Percentiles rank a stretch among this genome's conserved stretches.
These are phyloP conservation scores for Phalacrocorax brasilianus DNA, from an alignment of 2,113 vertebrate genomes.

Conservation along the genomic window DNA sequence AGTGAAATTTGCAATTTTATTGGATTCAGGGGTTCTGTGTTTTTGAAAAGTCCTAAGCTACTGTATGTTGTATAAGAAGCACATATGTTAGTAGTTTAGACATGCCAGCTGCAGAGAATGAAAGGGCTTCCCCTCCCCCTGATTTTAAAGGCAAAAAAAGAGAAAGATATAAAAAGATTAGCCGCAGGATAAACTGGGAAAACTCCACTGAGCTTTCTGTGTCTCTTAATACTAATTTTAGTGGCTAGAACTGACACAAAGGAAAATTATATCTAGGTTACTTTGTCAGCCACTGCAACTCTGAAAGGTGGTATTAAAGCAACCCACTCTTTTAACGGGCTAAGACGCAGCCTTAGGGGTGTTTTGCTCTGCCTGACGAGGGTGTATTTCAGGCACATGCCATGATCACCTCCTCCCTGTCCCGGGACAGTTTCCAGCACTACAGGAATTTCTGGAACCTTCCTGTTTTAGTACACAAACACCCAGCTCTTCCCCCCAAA, in stretches of 20 bases:
- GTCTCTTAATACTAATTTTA: slow-evolving; percentile 77
- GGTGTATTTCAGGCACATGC: rapidly evolving
- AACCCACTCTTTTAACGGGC: rapidly evolving
- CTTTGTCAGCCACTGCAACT: slow-evolving; percentile 53
- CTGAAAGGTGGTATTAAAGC: neutral
- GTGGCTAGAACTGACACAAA: slow-evolving; percentile 67
- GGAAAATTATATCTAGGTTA: slow-evolving; percentile 63
- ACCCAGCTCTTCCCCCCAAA: neutral
- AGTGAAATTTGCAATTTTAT: slow-evolving; percentile 99
- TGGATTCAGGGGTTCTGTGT: slow-evolving; percentile 85
- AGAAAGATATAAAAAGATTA: slow-evolving; percentile 68
- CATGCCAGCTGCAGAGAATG: slow-evolving; percentile 38
- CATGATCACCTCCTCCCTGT: neutral
- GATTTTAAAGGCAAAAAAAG: neutral
- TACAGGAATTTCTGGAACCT: neutral
- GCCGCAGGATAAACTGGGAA: slow-evolving; percentile 67
- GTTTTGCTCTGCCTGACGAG: rapidly evolving
- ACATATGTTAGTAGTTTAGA: slow-evolving; percentile 63
- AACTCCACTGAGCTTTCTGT: slow-evolving; percentile 73
- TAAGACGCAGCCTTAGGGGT: neutral
- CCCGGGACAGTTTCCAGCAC: neutral
- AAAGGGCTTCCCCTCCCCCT: slow-evolving; percentile 47
- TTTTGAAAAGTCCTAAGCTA: slow-evolving; percentile 82
- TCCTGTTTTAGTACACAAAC: neutral
- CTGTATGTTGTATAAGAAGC: slow-evolving; percentile 66